These are phyloP conservation scores for Neodontobutis hainanensis DNA, from an alignment of 2,113 vertebrate species.

Conservation along the genomic window DNA sequence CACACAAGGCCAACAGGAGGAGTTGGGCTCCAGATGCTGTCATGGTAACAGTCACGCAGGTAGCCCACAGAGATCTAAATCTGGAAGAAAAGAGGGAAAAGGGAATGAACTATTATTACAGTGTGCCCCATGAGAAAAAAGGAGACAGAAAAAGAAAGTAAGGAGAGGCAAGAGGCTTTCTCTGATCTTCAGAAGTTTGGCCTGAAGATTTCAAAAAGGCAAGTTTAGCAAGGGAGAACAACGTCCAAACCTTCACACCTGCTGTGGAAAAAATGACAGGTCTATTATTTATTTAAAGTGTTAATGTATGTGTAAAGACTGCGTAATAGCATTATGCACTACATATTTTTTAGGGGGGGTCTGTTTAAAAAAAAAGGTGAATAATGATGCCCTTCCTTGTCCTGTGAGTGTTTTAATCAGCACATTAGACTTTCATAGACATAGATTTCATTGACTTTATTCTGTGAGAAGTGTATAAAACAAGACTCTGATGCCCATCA, in stretches of 20 bases:
- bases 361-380: constrained; percentile 31
- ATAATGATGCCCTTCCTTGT: constrained; percentile 17
- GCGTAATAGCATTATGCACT: constrained; percentile 13
- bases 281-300: constrained; percentile 75
- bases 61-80: constrained; percentile 76
- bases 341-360: constrained; percentile 1
- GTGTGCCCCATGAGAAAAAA: constrained; percentile 64
- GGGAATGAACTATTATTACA: constrained; percentile 72
- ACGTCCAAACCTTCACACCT: constrained; percentile 72
- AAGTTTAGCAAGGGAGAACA: constrained; percentile 60
- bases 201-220: constrained; percentile 61
- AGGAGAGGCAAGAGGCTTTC: constrained; percentile 41
- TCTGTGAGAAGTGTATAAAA: constrained; percentile 12
- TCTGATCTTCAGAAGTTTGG: constrained; percentile 71
- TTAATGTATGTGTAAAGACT: constrained; percentile 62
- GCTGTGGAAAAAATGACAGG: constrained; percentile 69
- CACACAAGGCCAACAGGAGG: constrained; percentile 74
- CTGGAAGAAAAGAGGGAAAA: constrained; percentile 66
- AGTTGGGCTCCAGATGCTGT: constrained; percentile 70
- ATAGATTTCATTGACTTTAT: constrained; percentile 18
- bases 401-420: constrained; percentile 10
- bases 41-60: constrained; percentile 77
- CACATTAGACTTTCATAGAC: constrained; percentile 8
- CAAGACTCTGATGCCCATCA: constrained; percentile 33
- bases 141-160: constrained; percentile 65